Evolutionary conservation across 2,113 vertebrate genomes (phyloP).

Genomic region (Python bivittatus): DNA sequence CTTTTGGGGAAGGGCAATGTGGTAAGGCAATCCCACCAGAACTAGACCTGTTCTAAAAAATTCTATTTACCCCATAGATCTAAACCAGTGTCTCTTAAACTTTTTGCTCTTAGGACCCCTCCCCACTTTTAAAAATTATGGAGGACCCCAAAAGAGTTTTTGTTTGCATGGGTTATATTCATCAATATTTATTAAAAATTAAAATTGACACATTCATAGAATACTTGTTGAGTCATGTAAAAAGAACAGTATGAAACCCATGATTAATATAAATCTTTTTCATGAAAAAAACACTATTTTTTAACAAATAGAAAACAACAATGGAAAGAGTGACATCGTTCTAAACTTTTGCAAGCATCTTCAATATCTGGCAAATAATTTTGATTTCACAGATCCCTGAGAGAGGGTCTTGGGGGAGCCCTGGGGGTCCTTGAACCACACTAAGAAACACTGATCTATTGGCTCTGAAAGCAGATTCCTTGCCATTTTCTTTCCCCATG

Average conservation of each 20-base stretch:
- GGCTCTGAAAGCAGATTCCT: neutral
- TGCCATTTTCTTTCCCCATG: neutral
- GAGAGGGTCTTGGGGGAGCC: neutral
- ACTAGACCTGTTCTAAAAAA: neutral
- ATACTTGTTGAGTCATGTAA: neutral
- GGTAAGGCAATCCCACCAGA: neutral
- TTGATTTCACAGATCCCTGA: neutral
- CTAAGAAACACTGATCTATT: neutral
- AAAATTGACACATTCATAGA: neutral
- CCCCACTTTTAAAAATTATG: neutral
- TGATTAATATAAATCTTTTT: neutral
- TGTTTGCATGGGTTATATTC: neutral
- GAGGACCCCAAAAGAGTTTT: neutral
- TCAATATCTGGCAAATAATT: neutral
- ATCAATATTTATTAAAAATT: neutral
- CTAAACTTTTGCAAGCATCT: neutral
- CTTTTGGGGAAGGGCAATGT: neutral
- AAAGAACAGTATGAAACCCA: neutral
- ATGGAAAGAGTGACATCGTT: neutral
- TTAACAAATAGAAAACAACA: neutral
- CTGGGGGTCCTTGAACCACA: neutral
- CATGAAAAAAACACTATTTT: neutral
- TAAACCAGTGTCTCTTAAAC: neutral
- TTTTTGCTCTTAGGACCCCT: neutral
- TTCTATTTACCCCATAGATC: neutral